Percentiles rank a stretch among this genome's conserved stretches.
phyloP scores from a whole-genome alignment of 2,797 vertebrate species.

The Sebastes glaucus region DNA sequence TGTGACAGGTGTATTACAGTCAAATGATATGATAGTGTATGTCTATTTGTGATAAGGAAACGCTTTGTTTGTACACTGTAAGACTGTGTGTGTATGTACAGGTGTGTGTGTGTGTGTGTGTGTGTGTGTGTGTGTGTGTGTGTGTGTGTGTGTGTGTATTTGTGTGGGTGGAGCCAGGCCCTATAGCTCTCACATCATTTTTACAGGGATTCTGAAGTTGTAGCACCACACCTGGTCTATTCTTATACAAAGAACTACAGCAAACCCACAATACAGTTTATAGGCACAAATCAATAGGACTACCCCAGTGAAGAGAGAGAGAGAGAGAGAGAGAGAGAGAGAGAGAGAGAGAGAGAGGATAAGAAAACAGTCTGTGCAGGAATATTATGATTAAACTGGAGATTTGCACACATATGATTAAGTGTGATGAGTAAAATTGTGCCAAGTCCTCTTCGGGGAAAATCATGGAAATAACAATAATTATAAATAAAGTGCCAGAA shows the following conservation, averaged over 20 bases:
- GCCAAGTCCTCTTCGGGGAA: background rate
- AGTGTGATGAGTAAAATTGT: background rate
- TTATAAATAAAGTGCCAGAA: background rate
- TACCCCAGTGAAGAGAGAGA: background rate
- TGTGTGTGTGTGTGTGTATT: background rate
- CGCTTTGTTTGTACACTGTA: background rate
- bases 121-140: background rate
- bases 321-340: background rate
- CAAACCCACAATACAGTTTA: background rate
- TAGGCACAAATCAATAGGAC: background rate
- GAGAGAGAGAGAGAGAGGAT: background rate
- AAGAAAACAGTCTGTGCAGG: background rate
- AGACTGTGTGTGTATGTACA: background rate
- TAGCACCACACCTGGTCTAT: slow-evolving; percentile 28
- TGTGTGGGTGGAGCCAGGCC: background rate
- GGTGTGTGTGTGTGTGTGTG: background rate
- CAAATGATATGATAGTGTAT: background rate
- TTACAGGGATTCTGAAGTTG: slow-evolving; percentile 12
- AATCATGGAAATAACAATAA: background rate
- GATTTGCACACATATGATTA: background rate
- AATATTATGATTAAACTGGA: background rate
- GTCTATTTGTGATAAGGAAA: background rate
- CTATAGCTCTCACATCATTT: background rate
- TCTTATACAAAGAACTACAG: background rate
- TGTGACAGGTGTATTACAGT: background rate